Evolutionary conservation across 1,140 invertebrate genomes (phyloP).

Genomic region (Oryctes rhinoceros): DNA sequence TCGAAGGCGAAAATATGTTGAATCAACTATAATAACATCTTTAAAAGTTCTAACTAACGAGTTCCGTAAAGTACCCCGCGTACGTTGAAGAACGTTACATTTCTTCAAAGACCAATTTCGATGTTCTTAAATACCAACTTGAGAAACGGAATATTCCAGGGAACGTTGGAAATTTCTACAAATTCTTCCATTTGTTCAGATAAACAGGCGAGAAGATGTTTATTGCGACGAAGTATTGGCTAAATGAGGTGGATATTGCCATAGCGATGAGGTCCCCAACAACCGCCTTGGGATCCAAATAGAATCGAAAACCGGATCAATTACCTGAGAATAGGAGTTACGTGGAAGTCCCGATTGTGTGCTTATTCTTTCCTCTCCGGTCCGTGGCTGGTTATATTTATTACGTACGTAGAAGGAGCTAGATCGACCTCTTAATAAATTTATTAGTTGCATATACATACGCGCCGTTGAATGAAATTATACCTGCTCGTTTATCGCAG

Average conservation of each 20-base stretch:
- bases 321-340: background rate
- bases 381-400: background rate
- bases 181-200: background rate
- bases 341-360: background rate
- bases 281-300: background rate
- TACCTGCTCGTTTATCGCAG: no score
- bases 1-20: no score
- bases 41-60: no score
- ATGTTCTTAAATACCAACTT: no score
- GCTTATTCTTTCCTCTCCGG: background rate
- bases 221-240: background rate
- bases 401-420: no score
- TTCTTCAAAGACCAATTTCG: no score
- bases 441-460: no score
- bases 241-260: conserved; percentile 14
- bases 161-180: background rate
- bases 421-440: no score
- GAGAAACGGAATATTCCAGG: background rate
- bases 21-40: no score
- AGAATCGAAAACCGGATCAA: background rate
- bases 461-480: no score
- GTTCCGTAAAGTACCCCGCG: no score
- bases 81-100: no score
- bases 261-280: conserved; percentile 2
- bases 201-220: background rate